Percentiles rank a stretch among this genome's conserved stretches.
Conservation (phyloP, 2,113 vertebrate species). For the Atractosteus spatula region DNA sequence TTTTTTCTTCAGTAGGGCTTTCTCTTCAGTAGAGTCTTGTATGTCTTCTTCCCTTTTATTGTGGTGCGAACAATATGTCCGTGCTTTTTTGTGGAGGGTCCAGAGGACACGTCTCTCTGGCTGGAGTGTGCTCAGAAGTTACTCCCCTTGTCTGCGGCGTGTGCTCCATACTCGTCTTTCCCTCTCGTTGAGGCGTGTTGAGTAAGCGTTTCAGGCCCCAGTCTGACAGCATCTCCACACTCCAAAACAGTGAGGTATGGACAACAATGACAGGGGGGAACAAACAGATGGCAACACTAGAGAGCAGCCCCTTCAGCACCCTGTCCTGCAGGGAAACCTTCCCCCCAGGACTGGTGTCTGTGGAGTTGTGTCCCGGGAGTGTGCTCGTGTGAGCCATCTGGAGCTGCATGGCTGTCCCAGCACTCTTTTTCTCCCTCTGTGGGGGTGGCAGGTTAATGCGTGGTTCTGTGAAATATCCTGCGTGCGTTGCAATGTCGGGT, state of each 20-base stretch:
- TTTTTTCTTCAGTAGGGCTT: too few relatives aligned
- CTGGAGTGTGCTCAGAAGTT: too few relatives aligned
- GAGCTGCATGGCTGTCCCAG: conserved; percentile 22
- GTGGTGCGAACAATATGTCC: too few relatives aligned
- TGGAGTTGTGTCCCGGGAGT: not conserved
- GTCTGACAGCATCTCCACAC: conserved; percentile 48
- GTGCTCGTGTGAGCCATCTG: conserved; percentile 1
- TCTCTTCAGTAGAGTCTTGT: too few relatives aligned
- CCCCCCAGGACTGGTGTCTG: conserved; percentile 11
- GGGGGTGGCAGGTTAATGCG: not conserved
- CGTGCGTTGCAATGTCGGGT: too few relatives aligned
- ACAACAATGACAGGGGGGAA: conserved; percentile 59
- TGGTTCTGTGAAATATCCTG: not conserved
- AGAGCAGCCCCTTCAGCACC: conserved; percentile 48
- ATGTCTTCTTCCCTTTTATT: too few relatives aligned
- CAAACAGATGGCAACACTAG: conserved; percentile 41
- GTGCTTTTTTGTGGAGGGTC: too few relatives aligned
- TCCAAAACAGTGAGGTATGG: conserved; percentile 56
- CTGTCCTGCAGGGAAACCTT: conserved; percentile 42
- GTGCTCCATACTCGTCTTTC: not conserved
- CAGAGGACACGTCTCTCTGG: too few relatives aligned
- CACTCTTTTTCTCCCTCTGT: not conserved
- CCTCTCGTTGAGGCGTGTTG: too few relatives aligned
- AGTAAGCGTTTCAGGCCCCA: conserved; percentile 28
- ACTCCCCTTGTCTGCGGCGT: not conserved